phyloP scores from a whole-genome alignment of 2,888 invertebrate genomes.

The Aplocera efformata region DNA sequence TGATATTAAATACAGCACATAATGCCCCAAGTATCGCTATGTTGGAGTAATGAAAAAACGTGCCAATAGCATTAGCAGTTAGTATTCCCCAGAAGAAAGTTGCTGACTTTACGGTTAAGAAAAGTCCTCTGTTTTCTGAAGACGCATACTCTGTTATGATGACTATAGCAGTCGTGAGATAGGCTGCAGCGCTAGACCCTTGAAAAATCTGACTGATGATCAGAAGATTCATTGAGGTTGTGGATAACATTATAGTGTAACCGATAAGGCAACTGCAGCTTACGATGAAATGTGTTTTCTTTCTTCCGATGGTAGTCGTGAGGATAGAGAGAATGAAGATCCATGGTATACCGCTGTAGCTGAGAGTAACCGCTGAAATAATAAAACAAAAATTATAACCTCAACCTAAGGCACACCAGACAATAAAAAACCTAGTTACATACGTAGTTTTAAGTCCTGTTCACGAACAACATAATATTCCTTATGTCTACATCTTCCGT shows the following conservation, averaged over 20 bases:
- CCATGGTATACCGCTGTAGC: conserved; percentile 23
- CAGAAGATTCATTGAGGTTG: conserved; percentile 1
- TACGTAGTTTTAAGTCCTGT: too few species aligned
- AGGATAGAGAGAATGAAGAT: conserved; percentile 19
- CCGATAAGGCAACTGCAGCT: conserved; percentile 12
- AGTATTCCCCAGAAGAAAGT: conserved; percentile 38
- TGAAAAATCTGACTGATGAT: too few species aligned
- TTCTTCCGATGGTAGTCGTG: conserved; percentile 17
- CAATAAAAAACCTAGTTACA: too few species aligned
- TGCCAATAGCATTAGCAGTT: conserved; percentile 40
- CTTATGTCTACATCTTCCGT: too few species aligned
- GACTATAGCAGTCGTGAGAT: conserved; percentile 30
- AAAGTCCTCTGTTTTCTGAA: conserved; percentile 34
- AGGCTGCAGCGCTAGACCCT: conserved; percentile 4
- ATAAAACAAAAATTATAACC: too few species aligned
- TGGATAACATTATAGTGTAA: conserved; percentile 25
- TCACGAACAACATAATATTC: too few species aligned
- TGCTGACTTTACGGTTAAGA: conserved; percentile 37
- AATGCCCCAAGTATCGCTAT: conserved; percentile 33
- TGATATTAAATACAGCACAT: conserved; percentile 12
- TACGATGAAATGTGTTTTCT: conserved; percentile 16
- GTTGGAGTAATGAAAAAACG: conserved; percentile 36
- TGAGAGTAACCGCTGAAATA: conserved; percentile 26
- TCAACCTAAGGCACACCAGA: too few species aligned
- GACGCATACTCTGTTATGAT: conserved; percentile 36